Evolutionary conservation across 2,888 invertebrate genomes (phyloP).

Genomic region (Melipona bicolor): DNA sequence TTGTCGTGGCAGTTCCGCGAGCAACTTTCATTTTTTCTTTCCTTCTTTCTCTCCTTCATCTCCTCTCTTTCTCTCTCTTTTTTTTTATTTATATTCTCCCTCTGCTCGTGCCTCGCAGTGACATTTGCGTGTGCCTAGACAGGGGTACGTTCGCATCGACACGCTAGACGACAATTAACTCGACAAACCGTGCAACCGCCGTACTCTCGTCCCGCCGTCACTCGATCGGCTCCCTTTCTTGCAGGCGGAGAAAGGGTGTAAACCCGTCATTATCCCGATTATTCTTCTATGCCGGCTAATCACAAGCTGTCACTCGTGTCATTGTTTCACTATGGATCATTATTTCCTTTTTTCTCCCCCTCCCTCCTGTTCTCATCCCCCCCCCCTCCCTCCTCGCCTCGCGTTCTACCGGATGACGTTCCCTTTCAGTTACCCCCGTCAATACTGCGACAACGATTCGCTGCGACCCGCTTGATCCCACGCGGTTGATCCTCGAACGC

Average conservation of each 20-base stretch:
- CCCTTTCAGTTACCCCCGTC: conserved; percentile 42
- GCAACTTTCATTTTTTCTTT: conserved; percentile 46
- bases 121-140: conserved; percentile 81
- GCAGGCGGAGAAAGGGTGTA: conserved; percentile 77
- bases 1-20: conserved; percentile 49
- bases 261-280: conserved; percentile 82
- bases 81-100: conserved; percentile 19
- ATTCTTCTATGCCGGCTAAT: conserved; percentile 81
- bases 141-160: conserved; percentile 72
- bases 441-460: conserved; percentile 45
- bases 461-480: conserved; percentile 69
- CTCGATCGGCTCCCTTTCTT: conserved; percentile 58
- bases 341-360: conserved; percentile 59
- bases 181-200: conserved; percentile 77
- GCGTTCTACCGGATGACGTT: conserved; percentile 17
- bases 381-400: neutral
- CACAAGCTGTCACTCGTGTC: conserved; percentile 79
- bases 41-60: conserved; percentile 25
- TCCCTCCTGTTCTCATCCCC: conserved; percentile 24
- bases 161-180: conserved; percentile 83
- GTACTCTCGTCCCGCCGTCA: conserved; percentile 49
- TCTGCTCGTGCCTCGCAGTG: conserved; percentile 75
- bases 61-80: conserved; percentile 39
- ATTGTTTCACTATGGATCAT: conserved; percentile 80
- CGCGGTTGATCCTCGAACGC: conserved; percentile 65